Evolutionary conservation across 2,113 vertebrate genomes (phyloP), one percentile per base, ranked within the genome.

Genomic region (Xenopus borealis): DNA sequence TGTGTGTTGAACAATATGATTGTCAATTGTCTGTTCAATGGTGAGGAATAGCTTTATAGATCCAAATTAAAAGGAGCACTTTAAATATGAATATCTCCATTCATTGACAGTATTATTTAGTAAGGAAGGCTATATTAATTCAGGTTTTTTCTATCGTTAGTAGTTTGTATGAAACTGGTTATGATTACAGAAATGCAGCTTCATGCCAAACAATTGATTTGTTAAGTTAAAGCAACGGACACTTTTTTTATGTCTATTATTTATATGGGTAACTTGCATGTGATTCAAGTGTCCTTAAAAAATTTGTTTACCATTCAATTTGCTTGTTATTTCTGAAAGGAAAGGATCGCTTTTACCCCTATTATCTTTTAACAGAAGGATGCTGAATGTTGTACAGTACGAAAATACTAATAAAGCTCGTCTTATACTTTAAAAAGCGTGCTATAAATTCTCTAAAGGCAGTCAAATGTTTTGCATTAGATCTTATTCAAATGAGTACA

Each of bases 51-150:
- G 47, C 17, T 46, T 69, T 55, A 12, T 33, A 55, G 20, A 16
- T 45, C 30, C 23, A 52, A 59, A 69, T 69, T 53, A 69, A 19
- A 33, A 52, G 61, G 68, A 82, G 69, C 40, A 46, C 40, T 66
- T 75, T 79, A 78, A 83, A 69, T 64, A 78, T 80, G 81, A 76
- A 75, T 53, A 71, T 62, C 45, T 44, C 66, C 14, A 79, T 81
- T 81, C 79, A 79, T 17, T 78, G 82, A 79, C 77, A 77, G 80
- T 86, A 85, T 87, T 84, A 81, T 81, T 79, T 80, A 71, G 83
- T 86, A 83, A 83, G 87, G 84, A 82, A 80, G 80, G 84, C 77
- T 80, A 80, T 87, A 88, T 85, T 84, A 83, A 86, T 87, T 87
- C 84, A 62, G 69, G 27, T 57, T 77, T 81, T 62, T 73, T 80